Conservation (phyloP, 2,888 invertebrate species). For the Lycocerus yunnanus region DNA sequence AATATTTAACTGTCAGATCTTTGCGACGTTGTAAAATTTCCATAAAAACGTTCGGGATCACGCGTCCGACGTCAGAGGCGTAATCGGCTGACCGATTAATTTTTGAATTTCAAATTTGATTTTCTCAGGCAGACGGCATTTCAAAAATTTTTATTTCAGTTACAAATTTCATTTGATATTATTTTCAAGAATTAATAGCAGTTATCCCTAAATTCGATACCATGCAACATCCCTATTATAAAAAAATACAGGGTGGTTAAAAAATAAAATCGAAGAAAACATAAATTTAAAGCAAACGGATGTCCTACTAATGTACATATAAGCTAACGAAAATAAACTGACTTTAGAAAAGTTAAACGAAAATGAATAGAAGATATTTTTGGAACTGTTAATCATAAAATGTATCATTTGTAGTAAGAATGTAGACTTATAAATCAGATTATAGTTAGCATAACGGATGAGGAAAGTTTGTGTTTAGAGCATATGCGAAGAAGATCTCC, state of each 20-base stretch:
- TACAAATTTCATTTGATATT: too few species aligned
- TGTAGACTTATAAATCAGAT: constrained; percentile 40
- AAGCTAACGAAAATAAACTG: neutral
- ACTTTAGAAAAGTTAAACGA: neutral
- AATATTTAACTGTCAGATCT: too few species aligned
- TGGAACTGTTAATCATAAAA: constrained; percentile 21
- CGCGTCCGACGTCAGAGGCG: too few species aligned
- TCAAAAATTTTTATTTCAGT: too few species aligned
- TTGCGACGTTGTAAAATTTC: too few species aligned
- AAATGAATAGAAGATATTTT: constrained; percentile 8
- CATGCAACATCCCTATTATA: too few species aligned
- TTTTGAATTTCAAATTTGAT: too few species aligned
- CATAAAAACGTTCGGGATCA: too few species aligned
- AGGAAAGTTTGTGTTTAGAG: constrained; percentile 15
- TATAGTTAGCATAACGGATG: constrained; percentile 31
- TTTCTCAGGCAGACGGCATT: too few species aligned
- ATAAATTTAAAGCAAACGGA: neutral
- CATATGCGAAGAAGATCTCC: constrained; percentile 29
- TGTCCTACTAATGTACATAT: neutral
- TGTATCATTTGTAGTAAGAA: constrained; percentile 27
- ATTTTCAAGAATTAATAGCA: too few species aligned
- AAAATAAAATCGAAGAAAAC: neutral
- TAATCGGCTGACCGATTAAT: too few species aligned
- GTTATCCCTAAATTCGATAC: too few species aligned
- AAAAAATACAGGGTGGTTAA: neutral